These are phyloP conservation scores for Oryctes rhinoceros DNA, from an alignment of 1,140 invertebrate species.

Conservation along the genomic window DNA sequence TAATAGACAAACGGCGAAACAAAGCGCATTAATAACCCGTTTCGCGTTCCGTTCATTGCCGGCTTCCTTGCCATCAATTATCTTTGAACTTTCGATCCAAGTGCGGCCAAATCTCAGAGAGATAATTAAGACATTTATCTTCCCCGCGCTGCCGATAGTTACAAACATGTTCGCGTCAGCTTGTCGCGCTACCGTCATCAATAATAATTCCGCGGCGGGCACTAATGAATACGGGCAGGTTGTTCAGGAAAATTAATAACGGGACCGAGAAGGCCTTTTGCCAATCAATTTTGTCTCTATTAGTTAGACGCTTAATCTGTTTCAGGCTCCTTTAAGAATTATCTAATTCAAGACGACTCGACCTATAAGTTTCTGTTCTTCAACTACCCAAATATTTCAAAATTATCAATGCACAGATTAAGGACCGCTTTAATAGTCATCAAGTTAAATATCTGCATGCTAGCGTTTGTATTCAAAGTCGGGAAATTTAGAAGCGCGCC, in stretches of 20 bases:
- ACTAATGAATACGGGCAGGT: slow-evolving; percentile 4
- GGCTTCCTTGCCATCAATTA: background rate
- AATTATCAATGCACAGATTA: too few species aligned
- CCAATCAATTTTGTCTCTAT: background rate
- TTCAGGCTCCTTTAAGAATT: too few species aligned
- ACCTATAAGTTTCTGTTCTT: too few species aligned
- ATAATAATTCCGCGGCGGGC: background rate
- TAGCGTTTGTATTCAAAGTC: too few species aligned
- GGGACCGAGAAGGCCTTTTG: background rate
- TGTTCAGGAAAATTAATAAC: slow-evolving; percentile 1
- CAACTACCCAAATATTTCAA: too few species aligned
- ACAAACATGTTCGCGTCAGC: background rate
- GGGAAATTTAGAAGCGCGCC: too few species aligned
- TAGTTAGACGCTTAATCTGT: background rate
- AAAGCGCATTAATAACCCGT: background rate
- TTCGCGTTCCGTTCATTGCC: background rate
- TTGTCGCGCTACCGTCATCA: background rate
- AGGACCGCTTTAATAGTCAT: too few species aligned
- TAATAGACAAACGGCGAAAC: background rate
- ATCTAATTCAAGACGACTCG: too few species aligned
- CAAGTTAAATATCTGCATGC: too few species aligned
- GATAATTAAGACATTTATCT: slow-evolving; percentile 13
- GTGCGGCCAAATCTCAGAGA: background rate
- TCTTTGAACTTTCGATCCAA: background rate
- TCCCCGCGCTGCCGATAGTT: background rate